phyloP scores from a whole-genome alignment of 2,888 invertebrate species.

The Drosophila pseudotalamancana region DNA sequence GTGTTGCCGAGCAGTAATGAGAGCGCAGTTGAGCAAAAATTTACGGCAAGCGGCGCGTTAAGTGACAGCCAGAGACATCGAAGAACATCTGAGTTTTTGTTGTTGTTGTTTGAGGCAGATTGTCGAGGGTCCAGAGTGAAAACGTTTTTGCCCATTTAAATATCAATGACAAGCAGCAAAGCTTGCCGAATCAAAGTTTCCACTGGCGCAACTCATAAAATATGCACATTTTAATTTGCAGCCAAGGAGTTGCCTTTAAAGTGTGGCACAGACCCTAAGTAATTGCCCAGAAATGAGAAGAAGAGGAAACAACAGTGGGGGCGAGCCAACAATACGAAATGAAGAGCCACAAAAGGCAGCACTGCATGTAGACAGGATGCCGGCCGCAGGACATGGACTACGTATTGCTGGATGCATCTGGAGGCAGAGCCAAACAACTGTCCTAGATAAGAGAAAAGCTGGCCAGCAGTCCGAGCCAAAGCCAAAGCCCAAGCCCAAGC shows the following conservation, averaged over 20 bases:
- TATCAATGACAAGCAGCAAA: constrained; percentile 56
- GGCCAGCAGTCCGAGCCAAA: background rate
- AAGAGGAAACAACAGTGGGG: background rate
- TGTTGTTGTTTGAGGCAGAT: background rate
- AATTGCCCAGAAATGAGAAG: constrained; percentile 29
- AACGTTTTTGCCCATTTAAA: constrained; percentile 56
- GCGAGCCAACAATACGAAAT: constrained; percentile 20
- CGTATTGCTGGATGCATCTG: constrained; percentile 7
- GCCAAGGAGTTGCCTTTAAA: constrained; percentile 20
- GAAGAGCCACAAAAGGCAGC: constrained; percentile 27
- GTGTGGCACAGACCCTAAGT: constrained; percentile 13
- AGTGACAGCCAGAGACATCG: constrained; percentile 44
- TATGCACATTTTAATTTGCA: constrained; percentile 61
- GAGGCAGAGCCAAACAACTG: constrained; percentile 1
- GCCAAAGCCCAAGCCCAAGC: background rate
- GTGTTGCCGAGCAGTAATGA: constrained; percentile 75
- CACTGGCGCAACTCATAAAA: constrained; percentile 33
- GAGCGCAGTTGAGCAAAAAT: constrained; percentile 60
- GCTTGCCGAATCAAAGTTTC: constrained; percentile 45
- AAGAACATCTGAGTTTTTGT: too few relatives aligned
- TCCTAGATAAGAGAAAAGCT: constrained; percentile 17
- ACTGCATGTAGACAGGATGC: constrained; percentile 22
- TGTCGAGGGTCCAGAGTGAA: background rate
- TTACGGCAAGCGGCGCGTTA: constrained; percentile 52
- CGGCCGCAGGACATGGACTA: constrained; percentile 6